A percentile compares a stretch with the other conserved stretches of the same genome.
phyloP scores from a whole-genome alignment of 2,888 invertebrate genomes.

The Heteromurus nitidus region DNA sequence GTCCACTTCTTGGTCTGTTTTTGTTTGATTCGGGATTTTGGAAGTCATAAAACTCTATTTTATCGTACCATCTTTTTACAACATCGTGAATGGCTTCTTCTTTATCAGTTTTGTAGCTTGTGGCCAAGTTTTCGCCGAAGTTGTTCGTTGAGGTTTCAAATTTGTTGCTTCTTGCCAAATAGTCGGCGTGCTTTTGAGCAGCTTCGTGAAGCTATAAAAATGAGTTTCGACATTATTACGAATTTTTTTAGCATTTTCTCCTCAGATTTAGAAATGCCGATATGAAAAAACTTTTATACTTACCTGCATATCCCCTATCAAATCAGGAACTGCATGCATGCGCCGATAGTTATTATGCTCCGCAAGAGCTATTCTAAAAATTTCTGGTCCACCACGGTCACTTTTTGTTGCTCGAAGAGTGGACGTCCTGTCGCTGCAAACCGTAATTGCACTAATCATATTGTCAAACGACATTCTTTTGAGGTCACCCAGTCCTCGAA shows the following conservation, averaged over 20 bases:
- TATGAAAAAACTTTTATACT: not conserved
- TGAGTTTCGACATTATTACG: not conserved
- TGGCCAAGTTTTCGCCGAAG: slow-evolving; percentile 55
- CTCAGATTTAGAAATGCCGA: not conserved
- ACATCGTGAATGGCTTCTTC: slow-evolving; percentile 45
- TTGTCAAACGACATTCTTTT: slow-evolving; percentile 34
- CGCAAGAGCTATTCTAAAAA: slow-evolving; percentile 36
- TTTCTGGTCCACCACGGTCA: slow-evolving; percentile 32
- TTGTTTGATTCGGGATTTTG: slow-evolving; percentile 47
- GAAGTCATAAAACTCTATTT: slow-evolving; percentile 44
- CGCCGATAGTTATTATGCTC: slow-evolving; percentile 51
- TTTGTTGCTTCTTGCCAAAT: slow-evolving; percentile 35
- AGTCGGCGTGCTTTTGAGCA: slow-evolving; percentile 48
- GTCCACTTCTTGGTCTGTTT: slow-evolving; percentile 36
- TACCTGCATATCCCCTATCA: slow-evolving; percentile 30
- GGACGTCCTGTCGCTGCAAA: slow-evolving; percentile 1
- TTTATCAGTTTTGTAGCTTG: slow-evolving; percentile 26
- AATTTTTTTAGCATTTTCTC: not conserved
- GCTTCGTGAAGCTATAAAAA: slow-evolving; percentile 43
- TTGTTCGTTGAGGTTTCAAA: slow-evolving; percentile 35
- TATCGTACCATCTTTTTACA: slow-evolving; percentile 54
- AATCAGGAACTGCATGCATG: slow-evolving; percentile 40
- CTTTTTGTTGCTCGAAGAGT: not conserved
- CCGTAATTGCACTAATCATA: slow-evolving; percentile 36
- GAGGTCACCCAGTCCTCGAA: slow-evolving; percentile 7